phyloP scores from a whole-genome alignment of 2,113 vertebrate species.

The Petaurus breviceps region DNA sequence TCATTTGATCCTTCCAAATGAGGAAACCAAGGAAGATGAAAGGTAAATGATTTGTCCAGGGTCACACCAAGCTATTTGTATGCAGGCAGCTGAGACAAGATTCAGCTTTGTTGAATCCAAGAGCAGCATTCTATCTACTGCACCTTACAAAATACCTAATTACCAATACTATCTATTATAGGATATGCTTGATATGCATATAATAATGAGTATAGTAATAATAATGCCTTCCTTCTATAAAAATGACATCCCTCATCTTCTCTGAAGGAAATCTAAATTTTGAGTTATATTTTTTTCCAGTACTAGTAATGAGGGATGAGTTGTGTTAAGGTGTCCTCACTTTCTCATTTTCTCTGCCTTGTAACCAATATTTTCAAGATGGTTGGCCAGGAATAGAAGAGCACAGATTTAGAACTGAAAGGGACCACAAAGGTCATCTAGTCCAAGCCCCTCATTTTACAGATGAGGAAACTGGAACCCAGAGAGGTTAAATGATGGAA shows the following conservation, averaged over 20 bases:
- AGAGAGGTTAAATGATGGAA: neutral
- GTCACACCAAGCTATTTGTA: neutral
- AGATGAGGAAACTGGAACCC: conserved; percentile 6
- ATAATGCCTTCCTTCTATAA: neutral
- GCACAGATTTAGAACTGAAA: neutral
- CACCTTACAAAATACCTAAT: neutral
- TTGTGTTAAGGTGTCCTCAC: neutral
- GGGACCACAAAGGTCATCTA: neutral
- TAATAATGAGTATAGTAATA: neutral
- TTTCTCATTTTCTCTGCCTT: neutral
- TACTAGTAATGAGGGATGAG: neutral
- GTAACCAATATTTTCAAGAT: neutral
- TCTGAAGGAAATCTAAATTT: neutral
- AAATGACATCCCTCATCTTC: neutral
- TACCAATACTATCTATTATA: neutral
- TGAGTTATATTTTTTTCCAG: neutral
- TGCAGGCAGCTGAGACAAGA: neutral
- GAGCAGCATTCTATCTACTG: neutral
- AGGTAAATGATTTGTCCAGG: too few species aligned
- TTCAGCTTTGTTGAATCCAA: neutral
- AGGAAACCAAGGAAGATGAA: neutral
- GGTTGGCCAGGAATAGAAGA: neutral
- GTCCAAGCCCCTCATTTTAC: neutral
- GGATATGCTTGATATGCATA: neutral
- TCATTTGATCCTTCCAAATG: neutral